These are phyloP conservation scores for Euthynnus affinis DNA, from an alignment of 2,797 vertebrate species.

Conservation along the genomic window DNA sequence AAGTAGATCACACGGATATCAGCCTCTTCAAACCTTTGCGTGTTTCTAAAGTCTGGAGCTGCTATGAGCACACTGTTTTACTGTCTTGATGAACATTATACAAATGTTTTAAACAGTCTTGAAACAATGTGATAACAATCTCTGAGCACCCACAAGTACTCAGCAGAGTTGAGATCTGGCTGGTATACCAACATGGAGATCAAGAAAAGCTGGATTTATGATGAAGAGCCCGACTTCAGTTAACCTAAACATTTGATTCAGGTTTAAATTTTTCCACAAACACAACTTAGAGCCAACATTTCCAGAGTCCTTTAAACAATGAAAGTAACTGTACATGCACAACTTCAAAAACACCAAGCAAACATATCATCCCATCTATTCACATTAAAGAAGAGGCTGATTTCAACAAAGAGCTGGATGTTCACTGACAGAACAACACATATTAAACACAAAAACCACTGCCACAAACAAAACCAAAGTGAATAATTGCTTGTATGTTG, in stretches of 20 bases:
- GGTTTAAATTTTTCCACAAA: not conserved
- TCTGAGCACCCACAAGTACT: not conserved
- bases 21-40: conserved; percentile 21
- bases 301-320: too few species aligned
- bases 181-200: not conserved
- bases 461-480: not conserved
- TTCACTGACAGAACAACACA: not conserved
- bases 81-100: not conserved
- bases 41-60: not conserved
- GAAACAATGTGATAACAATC: not conserved
- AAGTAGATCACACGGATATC: not conserved
- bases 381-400: not conserved
- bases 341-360: not conserved
- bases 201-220: not conserved
- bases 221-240: not conserved
- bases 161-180: not conserved
- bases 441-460: not conserved
- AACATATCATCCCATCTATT: not conserved
- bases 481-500: too few species aligned
- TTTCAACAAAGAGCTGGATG: not conserved
- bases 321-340: not conserved
- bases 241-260: not conserved
- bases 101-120: not conserved
- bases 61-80: not conserved
- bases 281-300: too few species aligned